Conservation (phyloP, 2,797 vertebrate species). For the Malacoctenus gilli region DNA sequence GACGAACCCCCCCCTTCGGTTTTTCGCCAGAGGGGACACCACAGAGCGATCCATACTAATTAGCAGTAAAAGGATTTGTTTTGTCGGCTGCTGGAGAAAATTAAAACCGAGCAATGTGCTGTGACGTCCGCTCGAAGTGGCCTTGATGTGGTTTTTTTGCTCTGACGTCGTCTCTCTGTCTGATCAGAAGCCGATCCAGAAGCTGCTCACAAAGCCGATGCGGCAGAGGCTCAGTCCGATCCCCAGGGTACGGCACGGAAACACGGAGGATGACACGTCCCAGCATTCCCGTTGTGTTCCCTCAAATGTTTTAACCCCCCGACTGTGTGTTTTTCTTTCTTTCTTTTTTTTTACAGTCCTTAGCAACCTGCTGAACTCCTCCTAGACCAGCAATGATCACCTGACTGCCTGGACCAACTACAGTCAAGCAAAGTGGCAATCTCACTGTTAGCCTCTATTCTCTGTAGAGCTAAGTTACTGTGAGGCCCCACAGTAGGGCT, state of each 20-base stretch:
- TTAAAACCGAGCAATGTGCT: slow-evolving; percentile 7
- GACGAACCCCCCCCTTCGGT: neutral
- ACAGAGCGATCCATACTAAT: slow-evolving; percentile 6
- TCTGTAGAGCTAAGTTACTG: slow-evolving; percentile 67
- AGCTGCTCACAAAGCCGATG: slow-evolving; percentile 70
- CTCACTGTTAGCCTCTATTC: slow-evolving; percentile 67
- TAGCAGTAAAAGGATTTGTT: slow-evolving; percentile 8
- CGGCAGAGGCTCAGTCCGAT: slow-evolving; percentile 71
- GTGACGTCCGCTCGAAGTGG: neutral
- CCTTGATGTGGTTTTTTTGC: neutral
- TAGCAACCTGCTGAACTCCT: slow-evolving; percentile 72
- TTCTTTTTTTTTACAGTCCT: slow-evolving; percentile 61
- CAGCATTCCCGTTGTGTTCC: neutral
- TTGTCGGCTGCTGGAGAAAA: slow-evolving; percentile 16
- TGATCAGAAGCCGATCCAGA: slow-evolving; percentile 71
- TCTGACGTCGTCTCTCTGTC: slow-evolving; percentile 26
- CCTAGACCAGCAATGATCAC: slow-evolving; percentile 60
- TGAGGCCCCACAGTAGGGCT: slow-evolving; percentile 69
- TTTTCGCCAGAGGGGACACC: slow-evolving; percentile 4
- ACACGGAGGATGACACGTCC: slow-evolving; percentile 13
- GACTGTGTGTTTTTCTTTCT: slow-evolving; percentile 22
- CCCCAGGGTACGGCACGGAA: slow-evolving; percentile 73
- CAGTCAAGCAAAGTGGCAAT: slow-evolving; percentile 66
- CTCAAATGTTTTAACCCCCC: neutral
- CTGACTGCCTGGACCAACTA: slow-evolving; percentile 61